These are phyloP conservation scores for Pterostichus madidus DNA, from an alignment of 2,888 invertebrate species.

Conservation along the genomic window DNA sequence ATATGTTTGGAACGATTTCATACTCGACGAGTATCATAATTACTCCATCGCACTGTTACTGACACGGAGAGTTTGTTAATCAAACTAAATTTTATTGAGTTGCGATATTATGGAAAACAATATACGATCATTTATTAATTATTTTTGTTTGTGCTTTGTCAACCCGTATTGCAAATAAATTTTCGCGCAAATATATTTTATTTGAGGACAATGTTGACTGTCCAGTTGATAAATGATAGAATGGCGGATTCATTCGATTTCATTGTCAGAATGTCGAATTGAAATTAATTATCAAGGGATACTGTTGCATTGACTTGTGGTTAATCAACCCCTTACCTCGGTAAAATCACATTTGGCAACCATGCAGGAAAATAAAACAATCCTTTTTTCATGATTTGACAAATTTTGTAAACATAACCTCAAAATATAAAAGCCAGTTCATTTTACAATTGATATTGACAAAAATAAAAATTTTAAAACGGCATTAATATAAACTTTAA, in stretches of 20 bases:
- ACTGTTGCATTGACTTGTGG: slow-evolving; percentile 40
- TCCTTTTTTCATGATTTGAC: no score
- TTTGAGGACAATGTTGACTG: slow-evolving; percentile 46
- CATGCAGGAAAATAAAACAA: not conserved
- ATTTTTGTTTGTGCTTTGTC: slow-evolving; percentile 33
- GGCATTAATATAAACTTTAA: no score
- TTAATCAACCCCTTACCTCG: not conserved
- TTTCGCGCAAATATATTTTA: slow-evolving; percentile 50
- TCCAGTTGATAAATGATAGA: slow-evolving; percentile 56
- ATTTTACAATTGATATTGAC: no score
- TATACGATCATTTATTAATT: slow-evolving; percentile 38
- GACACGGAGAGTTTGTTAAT: slow-evolving; percentile 3
- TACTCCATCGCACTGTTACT: slow-evolving; percentile 1
- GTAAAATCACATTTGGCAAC: slow-evolving; percentile 7
- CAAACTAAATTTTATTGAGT: slow-evolving; percentile 23
- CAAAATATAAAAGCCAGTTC: no score
- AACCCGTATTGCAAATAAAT: slow-evolving; percentile 37
- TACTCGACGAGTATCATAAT: not conserved
- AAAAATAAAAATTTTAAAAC: no score
- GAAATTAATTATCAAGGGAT: slow-evolving; percentile 34
- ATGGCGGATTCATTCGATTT: slow-evolving; percentile 10
- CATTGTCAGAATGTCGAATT: slow-evolving; percentile 47
- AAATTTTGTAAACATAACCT: no score
- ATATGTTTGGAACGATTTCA: not conserved
- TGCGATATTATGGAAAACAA: slow-evolving; percentile 41